A percentile compares a stretch with the other conserved stretches of the same genome.
These are phyloP conservation scores for Procambarus clarkii DNA, from an alignment of 1,140 invertebrate genomes.

Conservation along the genomic window DNA sequence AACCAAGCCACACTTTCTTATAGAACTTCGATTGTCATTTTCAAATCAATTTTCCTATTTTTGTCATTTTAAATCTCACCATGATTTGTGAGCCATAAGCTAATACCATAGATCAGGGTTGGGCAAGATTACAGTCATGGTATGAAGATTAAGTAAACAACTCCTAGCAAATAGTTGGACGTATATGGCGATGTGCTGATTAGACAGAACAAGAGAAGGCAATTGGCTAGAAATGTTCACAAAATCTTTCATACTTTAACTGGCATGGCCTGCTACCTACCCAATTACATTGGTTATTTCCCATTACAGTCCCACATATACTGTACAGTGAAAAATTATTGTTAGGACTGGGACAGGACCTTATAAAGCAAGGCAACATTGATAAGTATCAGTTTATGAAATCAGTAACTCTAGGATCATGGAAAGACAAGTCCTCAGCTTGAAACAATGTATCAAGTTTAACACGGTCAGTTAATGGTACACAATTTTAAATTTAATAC, in stretches of 20 bases:
- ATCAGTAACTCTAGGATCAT: constrained; percentile 65
- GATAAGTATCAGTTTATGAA: constrained; percentile 59
- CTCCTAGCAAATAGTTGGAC: constrained; percentile 43
- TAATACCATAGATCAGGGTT: constrained; percentile 58
- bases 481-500: background rate
- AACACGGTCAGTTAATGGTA: background rate
- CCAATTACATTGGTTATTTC: constrained; percentile 54
- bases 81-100: constrained; percentile 54
- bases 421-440: constrained; percentile 62
- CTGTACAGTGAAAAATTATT: constrained; percentile 62
- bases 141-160: constrained; percentile 49
- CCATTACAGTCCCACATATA: constrained; percentile 57
- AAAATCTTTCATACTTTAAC: constrained; percentile 36
- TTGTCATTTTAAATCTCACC: constrained; percentile 32
- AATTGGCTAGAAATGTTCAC: constrained; percentile 31
- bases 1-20: constrained; percentile 1
- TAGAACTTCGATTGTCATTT: background rate
- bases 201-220: constrained; percentile 39
- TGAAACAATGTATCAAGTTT: constrained; percentile 48
- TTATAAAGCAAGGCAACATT: constrained; percentile 66
- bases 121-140: constrained; percentile 31
- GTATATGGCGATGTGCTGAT: constrained; percentile 64
- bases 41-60: constrained; percentile 29
- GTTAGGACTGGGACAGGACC: constrained; percentile 58
- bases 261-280: constrained; percentile 31